Evolutionary conservation across 2,113 vertebrate genomes (phyloP), one percentile per base, ranked within the genome.

Genomic region (Murina feae): DNA sequence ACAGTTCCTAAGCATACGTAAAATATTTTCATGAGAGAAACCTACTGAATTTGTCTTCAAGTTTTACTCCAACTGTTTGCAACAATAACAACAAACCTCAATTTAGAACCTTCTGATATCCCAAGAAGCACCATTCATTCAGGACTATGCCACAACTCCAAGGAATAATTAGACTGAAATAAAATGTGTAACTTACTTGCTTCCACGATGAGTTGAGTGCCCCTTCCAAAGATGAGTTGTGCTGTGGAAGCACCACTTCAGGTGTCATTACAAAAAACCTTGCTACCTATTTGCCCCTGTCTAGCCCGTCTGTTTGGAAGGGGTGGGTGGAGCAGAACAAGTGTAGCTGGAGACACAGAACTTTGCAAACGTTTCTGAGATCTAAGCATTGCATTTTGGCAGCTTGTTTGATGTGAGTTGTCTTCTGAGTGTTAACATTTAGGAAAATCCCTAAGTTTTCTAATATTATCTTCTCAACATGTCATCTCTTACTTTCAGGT

Each of bases 1-100:
- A 86, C 68, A 60, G 10, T 76, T 95, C 90, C 23, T n/a, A 94
- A 86, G 60, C 17, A 69, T 78, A 39, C 1, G 44, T 0, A 79
- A 18, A 88, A 39, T 72, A 79, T 95, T 90, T 97, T 92, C 65
- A 91, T 58, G n/a, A 89, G 58, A 89, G 32, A 96, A 76, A 74
- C 8, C 35, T 39, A 87, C 72, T 28, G 53, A 11, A 44, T 68
- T 76, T 89, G 8, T 35, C 37, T 8, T 49, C 23, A 65, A 63
- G 32, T 68, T 93, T 78, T 51, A 82, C 39, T n/a, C n/a, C 65
- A 39, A 81, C 35, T 85, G 11, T 95, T 89, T 49, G 47, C 20
- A 95, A 39, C 35, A 55, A 18, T 51, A 79, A 47, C 51, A 86
- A 58, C 42, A 51, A 60, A 20, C 55, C 17, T 11, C 7, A 37